A percentile compares a stretch with the other conserved stretches of the same genome.
Evolutionary conservation across 2,888 invertebrate genomes (phyloP).

Genomic region (Macrosiphum euphorbiae): DNA sequence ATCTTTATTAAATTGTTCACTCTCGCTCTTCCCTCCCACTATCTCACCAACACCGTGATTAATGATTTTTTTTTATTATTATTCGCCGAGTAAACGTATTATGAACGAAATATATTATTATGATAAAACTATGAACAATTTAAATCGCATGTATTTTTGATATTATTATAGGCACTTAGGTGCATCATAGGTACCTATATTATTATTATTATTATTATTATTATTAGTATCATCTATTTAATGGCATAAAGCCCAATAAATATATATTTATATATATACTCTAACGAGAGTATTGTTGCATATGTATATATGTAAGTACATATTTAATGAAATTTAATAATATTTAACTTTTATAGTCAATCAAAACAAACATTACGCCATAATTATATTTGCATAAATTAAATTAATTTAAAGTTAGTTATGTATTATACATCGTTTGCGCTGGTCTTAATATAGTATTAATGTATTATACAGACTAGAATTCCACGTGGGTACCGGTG

Average conservation of each 20-base stretch:
- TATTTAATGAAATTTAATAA: neutral
- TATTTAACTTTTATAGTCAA: neutral
- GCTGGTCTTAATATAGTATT: neutral
- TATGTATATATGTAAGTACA: neutral
- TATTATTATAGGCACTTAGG: neutral
- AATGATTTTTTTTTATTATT: neutral
- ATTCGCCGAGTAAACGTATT: neutral
- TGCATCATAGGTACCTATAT: neutral
- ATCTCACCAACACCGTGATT: neutral
- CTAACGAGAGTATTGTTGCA: neutral
- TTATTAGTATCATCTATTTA: neutral
- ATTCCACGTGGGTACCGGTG: neutral
- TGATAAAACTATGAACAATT: neutral
- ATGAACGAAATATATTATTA: neutral
- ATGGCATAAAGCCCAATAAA: neutral
- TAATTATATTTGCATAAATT: neutral
- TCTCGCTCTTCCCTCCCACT: neutral
- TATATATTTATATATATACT: neutral
- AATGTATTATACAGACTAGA: neutral
- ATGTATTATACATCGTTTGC: neutral
- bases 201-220: neutral
- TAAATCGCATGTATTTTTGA: neutral
- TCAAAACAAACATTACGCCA: neutral
- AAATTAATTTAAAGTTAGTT: neutral
- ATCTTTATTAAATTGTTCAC: neutral